These are phyloP conservation scores for Embiotoca jacksoni DNA, from an alignment of 2,113 vertebrate species.

Conservation along the genomic window DNA sequence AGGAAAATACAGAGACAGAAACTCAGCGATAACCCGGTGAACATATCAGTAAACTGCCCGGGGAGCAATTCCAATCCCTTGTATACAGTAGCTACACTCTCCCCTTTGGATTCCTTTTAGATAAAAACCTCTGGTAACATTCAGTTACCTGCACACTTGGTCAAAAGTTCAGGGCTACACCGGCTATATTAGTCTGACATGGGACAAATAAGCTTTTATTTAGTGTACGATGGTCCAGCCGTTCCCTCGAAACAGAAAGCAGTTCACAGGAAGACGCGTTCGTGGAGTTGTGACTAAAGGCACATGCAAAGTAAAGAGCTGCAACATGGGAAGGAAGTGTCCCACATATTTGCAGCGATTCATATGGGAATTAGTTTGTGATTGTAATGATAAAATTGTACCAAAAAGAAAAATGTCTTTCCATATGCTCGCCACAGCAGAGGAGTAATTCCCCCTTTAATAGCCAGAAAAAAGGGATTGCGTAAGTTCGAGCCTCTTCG, in stretches of 20 bases:
- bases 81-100: constrained; percentile 28
- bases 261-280: neutral
- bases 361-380: constrained; percentile 37
- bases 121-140: constrained; percentile 35
- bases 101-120: constrained; percentile 38
- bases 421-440: neutral
- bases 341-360: constrained; percentile 37
- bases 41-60: constrained; percentile 27
- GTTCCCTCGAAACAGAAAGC: neutral
- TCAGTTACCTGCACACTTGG: constrained; percentile 26
- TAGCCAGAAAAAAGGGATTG: constrained; percentile 3
- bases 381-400: constrained; percentile 17
- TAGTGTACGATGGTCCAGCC: neutral
- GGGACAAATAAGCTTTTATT: constrained; percentile 1
- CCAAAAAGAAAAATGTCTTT: constrained; percentile 1
- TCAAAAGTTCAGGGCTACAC: constrained; percentile 12
- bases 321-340: constrained; percentile 32
- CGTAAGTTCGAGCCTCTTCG: constrained; percentile 9
- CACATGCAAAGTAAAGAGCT: constrained; percentile 23
- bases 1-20: constrained; percentile 10
- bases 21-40: constrained; percentile 12
- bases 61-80: constrained; percentile 27
- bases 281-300: neutral
- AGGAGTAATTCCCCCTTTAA: constrained; percentile 19
- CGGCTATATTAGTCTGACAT: neutral